Conservation (phyloP, 1,140 invertebrate genomes). For the Phenacoccus solenopsis region DNA sequence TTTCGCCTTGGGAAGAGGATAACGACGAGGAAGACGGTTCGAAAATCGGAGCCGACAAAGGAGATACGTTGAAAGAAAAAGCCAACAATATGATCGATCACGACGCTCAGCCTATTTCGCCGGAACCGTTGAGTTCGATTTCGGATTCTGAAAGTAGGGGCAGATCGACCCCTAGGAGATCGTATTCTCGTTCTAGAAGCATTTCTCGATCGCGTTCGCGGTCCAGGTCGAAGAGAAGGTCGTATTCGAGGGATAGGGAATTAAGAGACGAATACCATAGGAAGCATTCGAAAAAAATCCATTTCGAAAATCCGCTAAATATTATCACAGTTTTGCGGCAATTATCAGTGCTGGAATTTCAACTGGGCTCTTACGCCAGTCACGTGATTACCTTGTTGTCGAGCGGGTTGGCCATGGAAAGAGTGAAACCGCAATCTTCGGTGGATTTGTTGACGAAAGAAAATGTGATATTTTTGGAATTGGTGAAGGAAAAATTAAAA, state of each 20-base stretch:
- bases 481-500: constrained; percentile 70
- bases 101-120: neutral
- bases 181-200: neutral
- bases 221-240: constrained; percentile 7
- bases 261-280: constrained; percentile 8
- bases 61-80: neutral
- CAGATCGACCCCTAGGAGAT: neutral
- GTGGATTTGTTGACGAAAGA: constrained; percentile 52
- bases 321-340: constrained; percentile 56
- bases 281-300: constrained; percentile 20
- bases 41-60: neutral
- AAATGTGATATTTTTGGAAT: constrained; percentile 61
- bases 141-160: neutral
- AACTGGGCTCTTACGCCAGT: constrained; percentile 63
- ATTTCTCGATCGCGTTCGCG: neutral
- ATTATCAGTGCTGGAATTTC: constrained; percentile 62
- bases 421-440: constrained; percentile 53
- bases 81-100: neutral
- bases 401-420: constrained; percentile 61
- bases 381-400: constrained; percentile 58
- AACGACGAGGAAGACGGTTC: neutral
- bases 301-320: constrained; percentile 23
- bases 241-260: neutral
- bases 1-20: constrained; percentile 28
- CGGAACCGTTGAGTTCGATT: constrained; percentile 5